Evolutionary conservation across 1,140 invertebrate species (phyloP).

Genomic region (Pygmarrhopalites habei): DNA sequence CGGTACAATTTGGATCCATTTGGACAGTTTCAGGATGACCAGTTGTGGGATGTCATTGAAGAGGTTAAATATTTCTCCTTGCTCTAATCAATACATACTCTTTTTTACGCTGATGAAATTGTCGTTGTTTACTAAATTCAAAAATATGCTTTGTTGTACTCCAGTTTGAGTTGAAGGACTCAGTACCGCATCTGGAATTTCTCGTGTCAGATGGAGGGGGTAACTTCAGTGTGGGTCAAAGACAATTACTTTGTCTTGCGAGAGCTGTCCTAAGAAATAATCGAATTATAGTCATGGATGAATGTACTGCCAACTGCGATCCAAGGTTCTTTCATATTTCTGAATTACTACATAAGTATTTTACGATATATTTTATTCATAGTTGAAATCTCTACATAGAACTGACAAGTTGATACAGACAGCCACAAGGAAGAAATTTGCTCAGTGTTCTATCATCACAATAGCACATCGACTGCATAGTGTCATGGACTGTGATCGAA

Average conservation of each 20-base stretch:
- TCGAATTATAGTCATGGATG: constrained; percentile 46
- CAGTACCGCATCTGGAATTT: constrained; percentile 41
- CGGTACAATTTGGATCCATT: constrained; percentile 79
- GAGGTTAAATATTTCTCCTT: constrained; percentile 46
- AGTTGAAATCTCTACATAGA: constrained; percentile 40
- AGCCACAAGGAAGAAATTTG: constrained; percentile 29
- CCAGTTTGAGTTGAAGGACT: constrained; percentile 42
- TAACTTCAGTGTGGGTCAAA: constrained; percentile 48
- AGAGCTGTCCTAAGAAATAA: constrained; percentile 47
- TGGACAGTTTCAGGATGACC: constrained; percentile 63
- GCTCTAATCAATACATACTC: background rate
- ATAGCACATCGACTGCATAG: constrained; percentile 32
- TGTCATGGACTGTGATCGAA: constrained; percentile 35
- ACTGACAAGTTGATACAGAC: constrained; percentile 53
- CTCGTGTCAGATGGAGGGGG: constrained; percentile 44
- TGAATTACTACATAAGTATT: background rate
- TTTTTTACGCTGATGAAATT: background rate
- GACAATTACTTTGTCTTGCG: constrained; percentile 49
- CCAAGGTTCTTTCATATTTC: constrained; percentile 18
- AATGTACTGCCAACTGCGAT: constrained; percentile 48
- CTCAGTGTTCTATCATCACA: constrained; percentile 26
- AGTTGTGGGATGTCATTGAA: constrained; percentile 72
- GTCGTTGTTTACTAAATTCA: background rate
- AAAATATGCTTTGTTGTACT: background rate
- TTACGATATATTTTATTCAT: background rate